Percentiles rank a stretch among this genome's conserved stretches.
phyloP scores from a whole-genome alignment of 1,140 invertebrate species.

The Achroia grisella region DNA sequence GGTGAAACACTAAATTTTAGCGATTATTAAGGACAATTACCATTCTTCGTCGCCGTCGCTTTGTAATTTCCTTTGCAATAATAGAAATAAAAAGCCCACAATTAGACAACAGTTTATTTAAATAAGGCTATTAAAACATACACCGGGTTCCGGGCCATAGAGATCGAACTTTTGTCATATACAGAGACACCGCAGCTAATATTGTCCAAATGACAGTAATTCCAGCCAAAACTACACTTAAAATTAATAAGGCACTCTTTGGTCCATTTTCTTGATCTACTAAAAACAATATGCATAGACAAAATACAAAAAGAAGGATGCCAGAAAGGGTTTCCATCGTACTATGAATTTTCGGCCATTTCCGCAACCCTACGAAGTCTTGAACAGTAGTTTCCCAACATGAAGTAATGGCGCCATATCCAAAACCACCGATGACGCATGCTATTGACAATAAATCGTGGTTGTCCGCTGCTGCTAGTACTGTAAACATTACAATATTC shows the following conservation, averaged over 20 bases:
- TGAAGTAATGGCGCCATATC: conserved; percentile 49
- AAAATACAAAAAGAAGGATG: conserved; percentile 26
- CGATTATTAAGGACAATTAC: no score
- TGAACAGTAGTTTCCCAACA: conserved; percentile 51
- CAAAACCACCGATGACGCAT: conserved; percentile 49
- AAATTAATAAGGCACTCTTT: conserved; percentile 40
- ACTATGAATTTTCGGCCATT: conserved; percentile 61
- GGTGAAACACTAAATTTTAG: no score
- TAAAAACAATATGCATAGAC: conserved; percentile 32
- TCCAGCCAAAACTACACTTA: conserved; percentile 30
- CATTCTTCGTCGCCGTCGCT: no score
- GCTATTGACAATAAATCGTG: conserved; percentile 53
- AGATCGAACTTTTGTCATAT: conserved; percentile 41
- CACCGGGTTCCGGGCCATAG: conserved; percentile 28
- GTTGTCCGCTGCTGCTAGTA: conserved; percentile 39
- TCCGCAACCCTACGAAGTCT: conserved; percentile 54
- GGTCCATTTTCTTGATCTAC: conserved; percentile 29
- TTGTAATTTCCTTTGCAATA: no score
- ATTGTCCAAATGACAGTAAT: conserved; percentile 40
- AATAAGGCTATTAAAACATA: conserved; percentile 6
- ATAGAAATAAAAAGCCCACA: neutral
- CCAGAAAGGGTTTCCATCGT: conserved; percentile 54
- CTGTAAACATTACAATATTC: conserved; percentile 28
- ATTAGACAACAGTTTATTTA: neutral
- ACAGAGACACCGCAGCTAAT: conserved; percentile 37